phyloP scores from a whole-genome alignment of 2,888 invertebrate species.

The Euphydryas editha region DNA sequence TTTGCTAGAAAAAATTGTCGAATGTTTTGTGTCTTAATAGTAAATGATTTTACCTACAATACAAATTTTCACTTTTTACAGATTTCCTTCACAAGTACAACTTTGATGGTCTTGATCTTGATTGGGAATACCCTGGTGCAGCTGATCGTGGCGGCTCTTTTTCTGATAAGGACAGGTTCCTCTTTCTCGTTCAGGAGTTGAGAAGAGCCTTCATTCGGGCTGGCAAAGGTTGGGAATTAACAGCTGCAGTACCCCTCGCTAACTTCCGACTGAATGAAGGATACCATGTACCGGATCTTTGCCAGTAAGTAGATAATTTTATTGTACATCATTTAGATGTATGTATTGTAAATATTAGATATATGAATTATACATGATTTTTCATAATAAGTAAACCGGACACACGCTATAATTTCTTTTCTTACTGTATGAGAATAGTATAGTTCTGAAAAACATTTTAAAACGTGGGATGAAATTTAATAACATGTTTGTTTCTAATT shows the following conservation, averaged over 20 bases:
- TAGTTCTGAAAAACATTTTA: no score
- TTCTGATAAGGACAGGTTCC: conserved; percentile 92
- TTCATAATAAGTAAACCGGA: no score
- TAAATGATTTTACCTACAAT: no score
- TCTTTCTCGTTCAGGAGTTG: conserved; percentile 92
- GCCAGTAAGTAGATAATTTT: conserved; percentile 85
- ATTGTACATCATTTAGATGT: background rate
- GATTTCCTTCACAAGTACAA: conserved; percentile 89
- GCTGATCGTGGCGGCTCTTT: conserved; percentile 93
- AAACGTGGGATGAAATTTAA: no score
- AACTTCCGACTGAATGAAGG: conserved; percentile 94
- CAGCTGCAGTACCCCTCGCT: conserved; percentile 94
- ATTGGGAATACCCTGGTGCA: conserved; percentile 96
- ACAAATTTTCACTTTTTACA: conserved; percentile 50
- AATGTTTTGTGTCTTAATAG: no score
- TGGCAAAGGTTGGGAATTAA: conserved; percentile 92
- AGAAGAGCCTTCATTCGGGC: conserved; percentile 90
- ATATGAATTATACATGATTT: no score
- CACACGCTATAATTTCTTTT: no score
- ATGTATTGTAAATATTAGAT: no score
- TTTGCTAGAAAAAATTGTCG: no score
- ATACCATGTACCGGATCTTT: conserved; percentile 94
- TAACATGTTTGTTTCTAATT: no score
- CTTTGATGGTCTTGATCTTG: conserved; percentile 94
- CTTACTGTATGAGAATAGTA: no score